Conservation (phyloP, 2,888 invertebrate species). For the Synergus gifuensis region DNA sequence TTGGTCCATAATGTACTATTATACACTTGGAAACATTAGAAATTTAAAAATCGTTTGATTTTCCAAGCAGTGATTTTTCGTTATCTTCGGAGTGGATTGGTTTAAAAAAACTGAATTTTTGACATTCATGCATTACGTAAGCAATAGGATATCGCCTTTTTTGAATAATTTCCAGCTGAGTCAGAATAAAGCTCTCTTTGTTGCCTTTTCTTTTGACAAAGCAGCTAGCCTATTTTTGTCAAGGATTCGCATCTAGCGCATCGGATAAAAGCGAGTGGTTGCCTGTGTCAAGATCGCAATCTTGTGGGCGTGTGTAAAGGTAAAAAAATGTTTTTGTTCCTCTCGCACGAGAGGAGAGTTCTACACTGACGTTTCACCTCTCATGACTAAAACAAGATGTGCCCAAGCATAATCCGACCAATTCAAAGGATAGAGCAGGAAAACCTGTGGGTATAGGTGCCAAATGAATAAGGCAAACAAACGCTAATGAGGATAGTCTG, state of each 20-base stretch:
- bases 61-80: too few relatives aligned
- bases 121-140: neutral
- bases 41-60: too few relatives aligned
- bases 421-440: slow-evolving; percentile 16
- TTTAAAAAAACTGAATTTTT: too few relatives aligned
- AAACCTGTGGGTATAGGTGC: slow-evolving; percentile 11
- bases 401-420: neutral
- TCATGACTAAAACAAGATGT: slow-evolving; percentile 35
- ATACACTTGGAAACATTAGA: too few relatives aligned
- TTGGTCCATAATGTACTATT: too few relatives aligned
- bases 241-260: slow-evolving; percentile 54
- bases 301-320: slow-evolving; percentile 46
- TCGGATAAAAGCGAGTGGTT: slow-evolving; percentile 51
- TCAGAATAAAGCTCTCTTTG: neutral
- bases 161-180: neutral
- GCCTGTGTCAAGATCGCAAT: slow-evolving; percentile 53
- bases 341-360: neutral
- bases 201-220: slow-evolving; percentile 43
- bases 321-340: slow-evolving; percentile 15
- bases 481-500: slow-evolving; percentile 21
- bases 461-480: slow-evolving; percentile 37
- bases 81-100: too few relatives aligned
- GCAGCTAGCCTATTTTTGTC: slow-evolving; percentile 60
- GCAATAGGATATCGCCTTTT: neutral
- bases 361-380: neutral